phyloP scores from a whole-genome alignment of 2,888 invertebrate genomes.

The Eurytoma californica region DNA sequence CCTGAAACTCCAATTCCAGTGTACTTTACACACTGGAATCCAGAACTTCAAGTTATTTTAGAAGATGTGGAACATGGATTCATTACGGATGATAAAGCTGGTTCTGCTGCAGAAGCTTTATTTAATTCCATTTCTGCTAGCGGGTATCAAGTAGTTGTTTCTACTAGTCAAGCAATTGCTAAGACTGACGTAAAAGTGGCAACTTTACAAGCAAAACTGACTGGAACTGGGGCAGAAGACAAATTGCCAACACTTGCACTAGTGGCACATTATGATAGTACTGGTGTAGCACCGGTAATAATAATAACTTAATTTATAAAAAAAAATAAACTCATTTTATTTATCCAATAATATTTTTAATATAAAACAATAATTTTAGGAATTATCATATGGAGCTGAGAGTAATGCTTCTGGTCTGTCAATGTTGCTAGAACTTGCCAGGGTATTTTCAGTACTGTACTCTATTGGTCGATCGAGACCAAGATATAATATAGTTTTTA shows the following conservation, averaged over 20 bases:
- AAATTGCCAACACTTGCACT: slow-evolving; percentile 91
- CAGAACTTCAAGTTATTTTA: slow-evolving; percentile 85
- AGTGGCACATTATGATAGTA: slow-evolving; percentile 95
- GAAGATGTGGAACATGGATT: slow-evolving; percentile 84
- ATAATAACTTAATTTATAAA: not conserved
- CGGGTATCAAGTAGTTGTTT: slow-evolving; percentile 94
- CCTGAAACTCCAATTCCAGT: slow-evolving; percentile 90
- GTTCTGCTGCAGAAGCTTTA: slow-evolving; percentile 89
- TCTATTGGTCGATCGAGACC: slow-evolving; percentile 84
- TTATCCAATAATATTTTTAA: not conserved
- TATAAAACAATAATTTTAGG: slow-evolving; percentile 76
- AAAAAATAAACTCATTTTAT: slow-evolving; percentile 25
- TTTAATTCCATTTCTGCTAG: slow-evolving; percentile 93
- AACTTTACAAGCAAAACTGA: slow-evolving; percentile 90
- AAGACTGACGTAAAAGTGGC: slow-evolving; percentile 88
- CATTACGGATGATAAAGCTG: slow-evolving; percentile 82
- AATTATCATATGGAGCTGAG: slow-evolving; percentile 91
- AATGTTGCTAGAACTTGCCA: slow-evolving; percentile 89
- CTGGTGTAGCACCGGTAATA: slow-evolving; percentile 89
- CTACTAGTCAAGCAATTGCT: slow-evolving; percentile 82
- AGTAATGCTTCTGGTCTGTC: slow-evolving; percentile 95
- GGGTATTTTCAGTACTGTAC: slow-evolving; percentile 92
- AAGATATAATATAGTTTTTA: slow-evolving; percentile 88
- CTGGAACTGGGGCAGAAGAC: slow-evolving; percentile 83
- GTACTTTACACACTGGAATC: slow-evolving; percentile 88